Evolutionary conservation across 2,113 vertebrate genomes (phyloP), one percentile per base, ranked within the genome.

Genomic region (Gila orcuttii): DNA sequence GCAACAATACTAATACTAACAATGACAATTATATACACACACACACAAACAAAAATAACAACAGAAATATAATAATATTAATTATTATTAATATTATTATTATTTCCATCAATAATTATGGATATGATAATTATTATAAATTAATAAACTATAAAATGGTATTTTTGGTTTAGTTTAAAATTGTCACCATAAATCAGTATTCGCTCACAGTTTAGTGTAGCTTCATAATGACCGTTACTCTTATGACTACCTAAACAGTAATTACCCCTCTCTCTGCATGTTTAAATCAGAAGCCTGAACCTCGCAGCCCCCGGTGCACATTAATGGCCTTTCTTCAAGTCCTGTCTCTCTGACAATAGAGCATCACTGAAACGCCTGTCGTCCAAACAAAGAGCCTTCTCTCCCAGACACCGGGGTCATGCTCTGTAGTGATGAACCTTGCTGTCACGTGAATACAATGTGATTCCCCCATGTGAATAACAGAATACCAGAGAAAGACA

Each of bases 241-340:
- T 23, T 69, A n/a, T 82, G 80, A 55, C 50, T 57, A 78, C 25
- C 60, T 33, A 55, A 82, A 82, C 80, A 52, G 80, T 69, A 69
- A 82, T 74, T 73, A 83, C 31, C 28, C 31, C 21, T 74, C 17
- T 82, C 31, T 55, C 45, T 55, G 42, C 80, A 73, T 73, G 50
- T 83, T 74, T 73, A 83, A 83, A 83, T 74, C 66, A 73, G 68
- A 83, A 73, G 82, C 68, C 47, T 71, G 64, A 83, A 55, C 81
- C 64, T 55, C 31, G 47, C 81, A 73, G 64, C 66, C 66, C 64
- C 15, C 68, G 19, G 68, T 73, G 66, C 82, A 73, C 82, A 83
- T 83, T 83, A 83, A 83, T 83, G 66, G 68, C 66, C 82, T 83
- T 83, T 83, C 82, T 83, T 83, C 82, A 82, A 83, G 82, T 83